phyloP scores from a whole-genome alignment of 2,797 vertebrate species.

The Hoplostethus atlanticus region DNA sequence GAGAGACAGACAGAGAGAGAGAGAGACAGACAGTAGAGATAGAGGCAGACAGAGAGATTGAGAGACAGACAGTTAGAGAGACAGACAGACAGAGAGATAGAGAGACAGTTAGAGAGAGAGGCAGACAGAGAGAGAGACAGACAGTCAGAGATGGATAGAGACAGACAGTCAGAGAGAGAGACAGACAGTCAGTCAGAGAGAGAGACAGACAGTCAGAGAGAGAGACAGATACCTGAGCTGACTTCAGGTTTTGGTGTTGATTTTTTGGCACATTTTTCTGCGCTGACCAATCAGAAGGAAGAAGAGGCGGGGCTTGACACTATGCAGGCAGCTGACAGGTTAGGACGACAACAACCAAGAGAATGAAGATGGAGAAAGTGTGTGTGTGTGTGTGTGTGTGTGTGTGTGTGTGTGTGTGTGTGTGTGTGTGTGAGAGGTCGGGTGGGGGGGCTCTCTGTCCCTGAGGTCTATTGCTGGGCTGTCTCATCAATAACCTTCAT shows the following conservation, averaged over 20 bases:
- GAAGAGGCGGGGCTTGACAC: not conserved
- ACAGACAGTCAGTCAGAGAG: not conserved
- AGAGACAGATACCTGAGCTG: conserved; percentile 10
- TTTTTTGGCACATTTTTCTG: no score
- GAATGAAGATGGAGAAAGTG: no score
- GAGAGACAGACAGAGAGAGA: not conserved
- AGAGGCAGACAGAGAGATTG: not conserved
- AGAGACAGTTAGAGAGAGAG: conserved; percentile 3
- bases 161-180: conserved; percentile 9
- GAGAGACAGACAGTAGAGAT: conserved; percentile 16
- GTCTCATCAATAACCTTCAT: conserved; percentile 73
- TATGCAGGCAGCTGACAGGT: no score
- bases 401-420: conserved; percentile 20
- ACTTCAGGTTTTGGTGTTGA: no score
- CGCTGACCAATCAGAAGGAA: not conserved
- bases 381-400: not conserved
- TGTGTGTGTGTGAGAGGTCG: conserved; percentile 12
- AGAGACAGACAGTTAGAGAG: not conserved
- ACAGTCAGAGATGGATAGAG: conserved; percentile 2
- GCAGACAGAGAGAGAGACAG: conserved; percentile 13
- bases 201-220: not conserved
- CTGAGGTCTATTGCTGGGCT: conserved; percentile 63
- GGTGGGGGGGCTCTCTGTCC: conserved; percentile 31
- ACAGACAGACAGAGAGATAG: conserved; percentile 6
- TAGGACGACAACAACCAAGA: no score